These are phyloP conservation scores for Rafetus swinhoei DNA, from an alignment of 2,113 vertebrate species.

Conservation along the genomic window DNA sequence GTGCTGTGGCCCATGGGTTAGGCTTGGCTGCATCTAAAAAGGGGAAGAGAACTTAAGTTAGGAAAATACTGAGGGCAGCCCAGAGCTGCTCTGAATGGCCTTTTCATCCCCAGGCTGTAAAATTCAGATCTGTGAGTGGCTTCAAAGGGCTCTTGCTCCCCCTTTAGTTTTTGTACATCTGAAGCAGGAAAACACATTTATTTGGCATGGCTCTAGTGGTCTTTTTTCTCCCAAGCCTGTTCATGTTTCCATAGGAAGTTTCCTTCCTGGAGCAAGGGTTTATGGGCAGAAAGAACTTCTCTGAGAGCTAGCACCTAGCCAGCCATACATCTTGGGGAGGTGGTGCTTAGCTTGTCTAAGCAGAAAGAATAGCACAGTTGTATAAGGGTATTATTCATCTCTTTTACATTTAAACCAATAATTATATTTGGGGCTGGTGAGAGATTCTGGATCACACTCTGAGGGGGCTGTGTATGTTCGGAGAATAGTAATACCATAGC, in stretches of 20 bases:
- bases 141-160: neutral
- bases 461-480: neutral
- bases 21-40: conserved; percentile 30
- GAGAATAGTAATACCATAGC: too few species aligned
- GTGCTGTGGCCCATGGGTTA: conserved; percentile 27
- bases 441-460: neutral
- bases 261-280: neutral
- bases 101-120: conserved; percentile 51
- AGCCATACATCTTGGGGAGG: neutral
- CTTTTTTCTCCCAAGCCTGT: too few species aligned
- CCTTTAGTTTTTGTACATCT: too few species aligned
- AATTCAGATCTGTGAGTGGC: conserved; percentile 21
- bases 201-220: neutral
- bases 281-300: neutral
- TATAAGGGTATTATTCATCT: neutral
- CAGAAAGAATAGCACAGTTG: neutral
- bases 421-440: neutral
- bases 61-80: conserved; percentile 37
- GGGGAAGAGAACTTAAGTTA: conserved; percentile 44
- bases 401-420: neutral
- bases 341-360: too few species aligned
- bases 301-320: neutral
- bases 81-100: conserved; percentile 46
- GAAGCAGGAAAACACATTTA: neutral
- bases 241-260: neutral